Evolutionary conservation across 2,113 vertebrate genomes (phyloP).

Genomic region (Oreochromis niloticus): DNA sequence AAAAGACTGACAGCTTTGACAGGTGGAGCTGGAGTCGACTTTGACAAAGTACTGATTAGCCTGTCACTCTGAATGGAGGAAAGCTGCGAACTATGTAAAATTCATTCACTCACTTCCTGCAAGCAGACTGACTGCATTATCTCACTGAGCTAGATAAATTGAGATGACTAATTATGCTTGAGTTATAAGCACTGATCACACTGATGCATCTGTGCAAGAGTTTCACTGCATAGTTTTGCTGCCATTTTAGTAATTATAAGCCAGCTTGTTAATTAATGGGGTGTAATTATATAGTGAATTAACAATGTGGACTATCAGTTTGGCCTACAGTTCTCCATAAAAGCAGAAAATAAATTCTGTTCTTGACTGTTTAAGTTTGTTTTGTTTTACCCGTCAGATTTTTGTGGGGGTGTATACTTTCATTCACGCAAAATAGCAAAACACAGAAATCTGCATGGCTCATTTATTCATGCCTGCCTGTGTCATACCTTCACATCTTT

Average conservation of each 20-base stretch:
- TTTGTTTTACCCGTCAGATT: not conserved
- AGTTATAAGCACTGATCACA: constrained; percentile 2
- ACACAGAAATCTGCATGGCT: not conserved
- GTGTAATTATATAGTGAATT: not conserved
- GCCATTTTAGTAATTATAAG: not conserved
- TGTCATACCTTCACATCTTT: not conserved
- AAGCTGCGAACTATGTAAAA: constrained; percentile 42
- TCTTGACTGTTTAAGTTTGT: not conserved
- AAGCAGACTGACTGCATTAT: not conserved
- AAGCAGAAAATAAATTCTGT: not conserved
- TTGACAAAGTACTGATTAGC: constrained; percentile 65
- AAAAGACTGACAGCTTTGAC: constrained; percentile 66
- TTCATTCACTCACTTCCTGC: constrained; percentile 31
- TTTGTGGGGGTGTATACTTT: not conserved
- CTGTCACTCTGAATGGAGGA: constrained; percentile 57
- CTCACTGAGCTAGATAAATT: not conserved
- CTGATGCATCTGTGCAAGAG: not conserved
- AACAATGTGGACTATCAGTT: not conserved
- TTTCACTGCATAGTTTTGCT: not conserved
- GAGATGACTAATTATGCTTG: constrained; percentile 24
- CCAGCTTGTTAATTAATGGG: constrained; percentile 7
- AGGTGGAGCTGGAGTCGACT: constrained; percentile 50
- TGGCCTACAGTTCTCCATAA: constrained; percentile 2
- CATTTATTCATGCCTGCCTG: not conserved
- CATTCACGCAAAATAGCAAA: not conserved